A percentile compares a stretch with the other conserved stretches of the same genome.
Evolutionary conservation across 37 sponge, comb jelly and placozoan genomes (phyloP).

Genomic region (Geodia barretti): DNA sequence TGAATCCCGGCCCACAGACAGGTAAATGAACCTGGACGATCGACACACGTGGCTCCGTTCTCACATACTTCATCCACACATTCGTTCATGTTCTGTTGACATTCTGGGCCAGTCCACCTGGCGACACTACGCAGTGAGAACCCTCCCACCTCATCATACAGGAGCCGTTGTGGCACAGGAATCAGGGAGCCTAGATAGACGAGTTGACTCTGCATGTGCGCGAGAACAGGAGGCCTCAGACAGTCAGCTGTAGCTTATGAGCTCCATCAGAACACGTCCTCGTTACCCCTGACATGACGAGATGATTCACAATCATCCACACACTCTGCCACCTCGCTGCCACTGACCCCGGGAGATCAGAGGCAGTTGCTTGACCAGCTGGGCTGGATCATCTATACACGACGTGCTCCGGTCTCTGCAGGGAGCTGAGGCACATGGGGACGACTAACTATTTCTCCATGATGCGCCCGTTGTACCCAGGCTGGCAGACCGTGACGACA

Average conservation of each 20-base stretch:
- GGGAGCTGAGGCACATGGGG: constrained; percentile 17
- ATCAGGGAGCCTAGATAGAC: too few relatives aligned
- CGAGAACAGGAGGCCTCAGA: too few relatives aligned
- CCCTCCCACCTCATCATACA: not conserved
- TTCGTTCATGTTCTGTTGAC: constrained; percentile 21
- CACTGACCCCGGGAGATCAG: constrained; percentile 20
- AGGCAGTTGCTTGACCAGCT: too few relatives aligned
- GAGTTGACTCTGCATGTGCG: too few relatives aligned
- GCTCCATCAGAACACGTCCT: constrained; percentile 13
- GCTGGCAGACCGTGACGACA: constrained; percentile 20
- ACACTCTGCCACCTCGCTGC: not conserved
- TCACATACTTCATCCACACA: constrained; percentile 7
- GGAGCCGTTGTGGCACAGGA: too few relatives aligned
- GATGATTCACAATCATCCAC: constrained; percentile 16
- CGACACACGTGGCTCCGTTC: constrained; percentile 5
- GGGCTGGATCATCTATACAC: constrained; percentile 31
- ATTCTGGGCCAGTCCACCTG: constrained; percentile 23
- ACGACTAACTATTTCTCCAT: constrained; percentile 21
- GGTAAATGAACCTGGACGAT: not conserved
- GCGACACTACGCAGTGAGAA: constrained; percentile 6
- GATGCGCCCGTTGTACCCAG: constrained; percentile 11
- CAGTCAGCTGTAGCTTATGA: too few relatives aligned
- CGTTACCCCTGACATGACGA: constrained; percentile 38
- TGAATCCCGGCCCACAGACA: constrained; percentile 26
- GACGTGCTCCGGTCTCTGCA: constrained; percentile 16